Conservation (phyloP, 2,888 invertebrate species). For the Disparrhopalites patrizii region DNA sequence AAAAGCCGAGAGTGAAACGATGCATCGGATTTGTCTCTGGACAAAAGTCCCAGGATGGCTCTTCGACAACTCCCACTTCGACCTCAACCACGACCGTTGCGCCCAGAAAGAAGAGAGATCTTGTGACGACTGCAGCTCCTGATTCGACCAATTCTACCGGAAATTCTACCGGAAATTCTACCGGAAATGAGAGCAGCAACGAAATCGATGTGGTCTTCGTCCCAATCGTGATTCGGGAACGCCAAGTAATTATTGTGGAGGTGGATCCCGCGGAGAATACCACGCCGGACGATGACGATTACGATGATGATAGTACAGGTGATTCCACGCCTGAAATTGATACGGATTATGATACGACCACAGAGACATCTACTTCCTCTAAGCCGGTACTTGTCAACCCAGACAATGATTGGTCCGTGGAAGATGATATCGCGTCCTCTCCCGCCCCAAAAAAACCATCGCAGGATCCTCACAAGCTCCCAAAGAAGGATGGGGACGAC, state of each 20-base stretch:
- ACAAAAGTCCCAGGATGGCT: not conserved
- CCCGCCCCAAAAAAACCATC: not conserved
- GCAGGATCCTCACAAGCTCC: not conserved
- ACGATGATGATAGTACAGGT: slow-evolving; percentile 1
- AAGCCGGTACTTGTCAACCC: not conserved
- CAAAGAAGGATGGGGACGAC: not conserved
- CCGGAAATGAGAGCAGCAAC: no score
- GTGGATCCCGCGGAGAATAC: not conserved
- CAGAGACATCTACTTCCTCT: not conserved
- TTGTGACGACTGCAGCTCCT: not conserved
- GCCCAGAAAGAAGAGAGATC: not conserved
- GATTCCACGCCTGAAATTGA: not conserved
- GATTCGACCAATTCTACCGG: not conserved
- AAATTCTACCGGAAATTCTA: not conserved
- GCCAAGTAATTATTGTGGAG: slow-evolving; percentile 8
- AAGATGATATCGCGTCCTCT: not conserved
- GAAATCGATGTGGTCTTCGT: slow-evolving; percentile 6
- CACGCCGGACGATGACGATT: not conserved
- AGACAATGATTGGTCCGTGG: not conserved
- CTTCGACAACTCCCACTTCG: no score
- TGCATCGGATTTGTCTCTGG: no score
- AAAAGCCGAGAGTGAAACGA: no score
- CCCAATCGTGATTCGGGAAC: not conserved
- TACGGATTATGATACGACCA: not conserved
- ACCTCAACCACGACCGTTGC: not conserved